A percentile compares a stretch with the other conserved stretches of the same genome.
These are phyloP conservation scores for Porites lutea DNA, from an alignment of 64 coral and sea anemone species.

Conservation along the genomic window DNA sequence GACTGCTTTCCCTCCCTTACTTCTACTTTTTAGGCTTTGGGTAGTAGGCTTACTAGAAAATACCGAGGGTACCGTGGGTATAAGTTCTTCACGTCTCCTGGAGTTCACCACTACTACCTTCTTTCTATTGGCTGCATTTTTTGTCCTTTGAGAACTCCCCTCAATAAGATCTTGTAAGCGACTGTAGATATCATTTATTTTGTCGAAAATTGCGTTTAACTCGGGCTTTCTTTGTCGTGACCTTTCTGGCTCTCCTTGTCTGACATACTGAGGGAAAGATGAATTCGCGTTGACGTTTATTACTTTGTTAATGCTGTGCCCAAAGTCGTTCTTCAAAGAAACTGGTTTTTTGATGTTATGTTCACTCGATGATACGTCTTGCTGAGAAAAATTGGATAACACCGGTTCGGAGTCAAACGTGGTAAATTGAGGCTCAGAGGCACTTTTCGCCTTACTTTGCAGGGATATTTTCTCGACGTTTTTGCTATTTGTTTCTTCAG, in stretches of 20 bases:
- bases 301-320: neutral
- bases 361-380: neutral
- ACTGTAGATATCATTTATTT: constrained; percentile 34
- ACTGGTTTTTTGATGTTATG: neutral
- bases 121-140: neutral
- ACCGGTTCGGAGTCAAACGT: neutral
- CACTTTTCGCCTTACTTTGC: neutral
- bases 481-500: neutral
- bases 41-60: too few relatives aligned
- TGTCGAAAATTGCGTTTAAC: constrained; percentile 5
- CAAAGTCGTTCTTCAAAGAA: neutral
- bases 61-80: neutral
- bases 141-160: neutral
- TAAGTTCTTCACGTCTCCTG: constrained; percentile 13
- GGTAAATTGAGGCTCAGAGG: neutral
- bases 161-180: constrained; percentile 12
- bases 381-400: neutral
- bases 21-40: neutral
- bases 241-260: neutral
- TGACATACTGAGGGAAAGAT: neutral
- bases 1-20: neutral
- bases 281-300: neutral
- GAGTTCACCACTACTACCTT: neutral
- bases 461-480: neutral
- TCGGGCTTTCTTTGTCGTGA: neutral